A percentile compares a stretch with the other conserved stretches of the same genome.
Conservation (phyloP, 2,888 invertebrate species). For the Aphodius granarius region DNA sequence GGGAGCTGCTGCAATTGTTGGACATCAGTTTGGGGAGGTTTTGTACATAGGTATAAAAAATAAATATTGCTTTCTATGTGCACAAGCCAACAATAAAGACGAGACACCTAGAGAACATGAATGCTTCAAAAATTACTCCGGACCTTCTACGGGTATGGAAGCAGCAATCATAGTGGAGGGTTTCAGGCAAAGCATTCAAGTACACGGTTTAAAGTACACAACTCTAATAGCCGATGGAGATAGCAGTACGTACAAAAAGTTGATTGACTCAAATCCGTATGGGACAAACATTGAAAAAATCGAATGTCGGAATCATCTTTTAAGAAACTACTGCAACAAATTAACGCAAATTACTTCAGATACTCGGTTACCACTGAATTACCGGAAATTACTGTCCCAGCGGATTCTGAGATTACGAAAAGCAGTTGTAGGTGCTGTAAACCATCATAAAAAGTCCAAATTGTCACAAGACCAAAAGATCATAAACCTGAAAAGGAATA, state of each 20-base stretch:
- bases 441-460: not conserved
- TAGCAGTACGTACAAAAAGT: slow-evolving; percentile 28
- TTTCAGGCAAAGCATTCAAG: slow-evolving; percentile 25
- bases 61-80: slow-evolving; percentile 39
- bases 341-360: slow-evolving; percentile 13
- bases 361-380: not conserved
- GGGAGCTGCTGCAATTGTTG: slow-evolving; percentile 19
- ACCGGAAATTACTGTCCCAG: slow-evolving; percentile 4
- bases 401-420: slow-evolving; percentile 10
- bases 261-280: slow-evolving; percentile 23
- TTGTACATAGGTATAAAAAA: slow-evolving; percentile 38
- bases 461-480: not conserved
- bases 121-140: slow-evolving; percentile 40
- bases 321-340: slow-evolving; percentile 30
- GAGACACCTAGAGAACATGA: slow-evolving; percentile 26
- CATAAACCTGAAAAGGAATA: not conserved
- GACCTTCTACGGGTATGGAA: slow-evolving; percentile 31
- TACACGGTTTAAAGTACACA: slow-evolving; percentile 29
- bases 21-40: slow-evolving; percentile 31
- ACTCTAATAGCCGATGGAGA: slow-evolving; percentile 33
- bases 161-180: slow-evolving; percentile 26
- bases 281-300: slow-evolving; percentile 27
- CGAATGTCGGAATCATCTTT: slow-evolving; percentile 32
- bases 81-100: slow-evolving; percentile 25
- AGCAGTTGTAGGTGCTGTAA: slow-evolving; percentile 13